A percentile compares a stretch with the other conserved stretches of the same genome.
Evolutionary conservation across 2,888 invertebrate genomes (phyloP).

Genomic region (Ernsta delagoae): DNA sequence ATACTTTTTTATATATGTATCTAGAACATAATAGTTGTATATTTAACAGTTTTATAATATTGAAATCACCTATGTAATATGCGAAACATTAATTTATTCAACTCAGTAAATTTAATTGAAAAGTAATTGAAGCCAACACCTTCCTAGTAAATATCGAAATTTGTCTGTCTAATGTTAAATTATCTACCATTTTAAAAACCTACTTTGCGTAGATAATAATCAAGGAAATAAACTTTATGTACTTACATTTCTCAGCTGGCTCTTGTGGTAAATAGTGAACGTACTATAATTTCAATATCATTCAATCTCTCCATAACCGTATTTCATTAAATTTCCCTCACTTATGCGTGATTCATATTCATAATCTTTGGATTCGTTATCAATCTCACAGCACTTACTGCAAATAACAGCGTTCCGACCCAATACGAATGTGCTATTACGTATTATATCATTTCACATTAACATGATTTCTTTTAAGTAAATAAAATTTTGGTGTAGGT

Average conservation of each 20-base stretch:
- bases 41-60: too few relatives aligned
- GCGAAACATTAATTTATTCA: too few relatives aligned
- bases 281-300: conserved; percentile 12
- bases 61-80: too few relatives aligned
- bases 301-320: not conserved
- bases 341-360: not conserved
- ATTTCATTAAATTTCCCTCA: conserved; percentile 17
- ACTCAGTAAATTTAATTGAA: too few relatives aligned
- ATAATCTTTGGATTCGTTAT: conserved; percentile 10
- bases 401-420: not conserved
- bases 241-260: too few relatives aligned
- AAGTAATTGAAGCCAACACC: not conserved
- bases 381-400: conserved; percentile 8
- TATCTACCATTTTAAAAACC: too few relatives aligned
- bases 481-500: not conserved
- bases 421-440: not conserved
- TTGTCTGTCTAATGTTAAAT: too few relatives aligned
- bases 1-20: not conserved
- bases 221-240: not conserved
- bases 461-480: not conserved
- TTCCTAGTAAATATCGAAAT: too few relatives aligned
- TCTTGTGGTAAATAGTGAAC: conserved; percentile 1
- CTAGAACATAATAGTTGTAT: too few relatives aligned
- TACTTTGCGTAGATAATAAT: not conserved
- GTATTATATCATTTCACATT: not conserved